Evolutionary conservation across 1,140 invertebrate species (phyloP), one percentile per base, ranked within the genome.

Genomic region (Heliconius congener): DNA sequence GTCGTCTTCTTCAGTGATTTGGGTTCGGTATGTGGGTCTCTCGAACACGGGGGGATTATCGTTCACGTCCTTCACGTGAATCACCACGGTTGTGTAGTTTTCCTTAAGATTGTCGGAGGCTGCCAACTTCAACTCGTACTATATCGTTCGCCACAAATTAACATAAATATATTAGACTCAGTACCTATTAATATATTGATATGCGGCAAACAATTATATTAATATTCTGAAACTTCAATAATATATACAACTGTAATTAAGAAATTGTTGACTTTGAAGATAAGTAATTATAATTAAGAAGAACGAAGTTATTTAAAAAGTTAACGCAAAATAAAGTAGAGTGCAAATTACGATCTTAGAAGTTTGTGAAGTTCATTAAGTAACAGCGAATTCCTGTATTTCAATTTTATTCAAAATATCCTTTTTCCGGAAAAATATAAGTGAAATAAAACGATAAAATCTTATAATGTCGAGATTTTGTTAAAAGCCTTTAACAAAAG

Each of bases 1-100:
- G 95, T 99, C 98, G 91, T 99, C 98, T 94, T 99, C 98, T 93
- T 99, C 98, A 6, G 98, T 99, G 93, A 99, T 99, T 95, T 99
- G 98, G 11, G 98, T 98, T 87, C 98, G 96, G 95, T 99, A 99
- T 73, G 98, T 99, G 39, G 98, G 98, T 82, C 98, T 96, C 94
- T 99, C 98, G 94, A 99, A 99, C 78, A 95, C 94, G 8, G 94
- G 94, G 23, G 95, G 95, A 93, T 97, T 97, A 95, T 99, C 98
- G 93, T 99, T 99, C 73, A 99, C 98, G 90, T 99, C 98, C 95
- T 99, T 99, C 81, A 99, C 98, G 94, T 99, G 98, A 87, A 99
- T 99, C 84, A 99, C 98, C 55, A 99, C 98, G 9, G 97, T 98
- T 6, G 98, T 99, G 95, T 98, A 98, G 96, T 99, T 99, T 94